Evolutionary conservation across 2,797 vertebrate species (phyloP).

Genomic region (Chelon labrosus): DNA sequence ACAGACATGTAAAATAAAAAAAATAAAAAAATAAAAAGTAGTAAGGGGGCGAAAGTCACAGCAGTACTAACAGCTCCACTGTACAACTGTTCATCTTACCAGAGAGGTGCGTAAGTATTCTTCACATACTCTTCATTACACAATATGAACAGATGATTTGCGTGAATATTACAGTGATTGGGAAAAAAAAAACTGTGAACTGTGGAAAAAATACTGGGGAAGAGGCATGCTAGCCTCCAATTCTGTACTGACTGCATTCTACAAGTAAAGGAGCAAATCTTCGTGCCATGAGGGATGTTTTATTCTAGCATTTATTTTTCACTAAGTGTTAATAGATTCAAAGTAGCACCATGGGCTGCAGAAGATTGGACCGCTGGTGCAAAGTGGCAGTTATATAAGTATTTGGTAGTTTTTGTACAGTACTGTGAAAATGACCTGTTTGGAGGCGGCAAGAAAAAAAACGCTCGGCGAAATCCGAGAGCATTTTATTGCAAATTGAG

Average conservation of each 20-base stretch:
- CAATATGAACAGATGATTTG: too few species aligned
- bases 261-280: conserved; percentile 11
- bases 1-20: too few species aligned
- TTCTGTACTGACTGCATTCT: not conserved
- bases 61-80: too few species aligned
- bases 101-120: too few species aligned
- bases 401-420: conserved; percentile 22
- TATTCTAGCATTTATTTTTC: conserved; percentile 8
- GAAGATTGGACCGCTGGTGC: conserved; percentile 19
- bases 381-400: conserved; percentile 17
- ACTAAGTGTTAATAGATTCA: conserved; percentile 24
- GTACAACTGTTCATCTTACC: too few species aligned
- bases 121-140: too few species aligned
- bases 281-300: conserved; percentile 9
- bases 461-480: conserved; percentile 29
- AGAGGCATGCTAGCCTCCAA: not conserved
- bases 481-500: conserved; percentile 25
- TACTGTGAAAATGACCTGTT: conserved; percentile 31
- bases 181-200: conserved; percentile 14
- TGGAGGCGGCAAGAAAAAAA: conserved; percentile 18
- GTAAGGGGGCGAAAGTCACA: too few species aligned
- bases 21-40: too few species aligned
- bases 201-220: not conserved
- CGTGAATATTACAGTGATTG: conserved; percentile 30
- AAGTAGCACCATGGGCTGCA: conserved; percentile 17